Conservation (phyloP, 2,888 invertebrate genomes). For the Stenodema calcarata region DNA sequence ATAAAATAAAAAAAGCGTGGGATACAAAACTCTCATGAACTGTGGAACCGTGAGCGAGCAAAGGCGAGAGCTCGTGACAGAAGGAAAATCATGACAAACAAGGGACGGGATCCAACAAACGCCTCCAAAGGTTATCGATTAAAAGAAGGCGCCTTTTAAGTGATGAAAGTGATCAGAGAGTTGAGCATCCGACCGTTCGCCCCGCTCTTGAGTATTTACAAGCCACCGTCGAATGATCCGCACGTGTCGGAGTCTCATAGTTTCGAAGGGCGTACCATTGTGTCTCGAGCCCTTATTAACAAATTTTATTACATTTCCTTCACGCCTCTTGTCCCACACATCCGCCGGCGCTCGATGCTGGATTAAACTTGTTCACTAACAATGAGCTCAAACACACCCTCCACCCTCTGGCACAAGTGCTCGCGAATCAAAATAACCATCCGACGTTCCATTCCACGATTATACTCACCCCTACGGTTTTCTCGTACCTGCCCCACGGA, state of each 20-base stretch:
- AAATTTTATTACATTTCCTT: slow-evolving; percentile 44
- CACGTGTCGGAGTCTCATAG: slow-evolving; percentile 5
- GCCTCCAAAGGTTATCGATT: slow-evolving; percentile 5
- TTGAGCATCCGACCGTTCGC: not conserved
- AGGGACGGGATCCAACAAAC: not conserved
- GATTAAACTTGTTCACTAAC: slow-evolving; percentile 15
- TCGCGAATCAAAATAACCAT: not conserved
- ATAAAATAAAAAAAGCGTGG: not conserved
- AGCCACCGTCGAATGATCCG: not conserved
- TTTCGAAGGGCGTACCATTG: not conserved
- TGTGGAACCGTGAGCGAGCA: not conserved
- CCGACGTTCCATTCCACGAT: not conserved
- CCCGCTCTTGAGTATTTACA: slow-evolving; percentile 1
- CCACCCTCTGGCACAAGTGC: not conserved
- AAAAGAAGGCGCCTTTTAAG: not conserved
- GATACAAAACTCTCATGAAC: not conserved
- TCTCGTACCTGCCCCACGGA: not conserved
- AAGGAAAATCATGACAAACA: not conserved
- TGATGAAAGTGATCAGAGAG: not conserved
- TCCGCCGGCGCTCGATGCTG: not conserved
- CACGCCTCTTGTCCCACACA: slow-evolving; percentile 38
- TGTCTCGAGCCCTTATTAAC: slow-evolving; percentile 30
- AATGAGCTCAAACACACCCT: not conserved
- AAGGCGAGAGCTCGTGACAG: not conserved
- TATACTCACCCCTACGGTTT: not conserved